Evolutionary conservation across 2,797 vertebrate genomes (phyloP), one percentile per base, ranked within the genome.

Genomic region (Lindbergichthys nudifrons): DNA sequence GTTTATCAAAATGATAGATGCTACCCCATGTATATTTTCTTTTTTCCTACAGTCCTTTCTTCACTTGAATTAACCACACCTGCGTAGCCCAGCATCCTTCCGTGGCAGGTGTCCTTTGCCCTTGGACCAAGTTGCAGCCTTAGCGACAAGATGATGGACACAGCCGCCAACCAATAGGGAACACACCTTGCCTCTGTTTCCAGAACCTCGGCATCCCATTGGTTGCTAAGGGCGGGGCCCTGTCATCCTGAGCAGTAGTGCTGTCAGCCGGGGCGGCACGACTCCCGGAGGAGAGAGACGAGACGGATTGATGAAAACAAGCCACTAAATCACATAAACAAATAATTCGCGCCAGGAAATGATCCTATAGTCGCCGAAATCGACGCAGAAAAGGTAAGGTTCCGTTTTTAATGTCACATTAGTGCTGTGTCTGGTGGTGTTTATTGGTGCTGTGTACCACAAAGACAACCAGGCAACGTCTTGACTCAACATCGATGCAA

Each of bases 211-310:
- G 56, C 8, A 0, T 42, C 18, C 74, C 80, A 94, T 95, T 95
- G 93, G 95, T 96, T 92, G 88, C 92, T 87, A 95, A 23, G 95
- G 95, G 95, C 88, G 95, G 91, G 79, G 84, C 88, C 39, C 53
- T 73, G 68, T 84, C 85, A 90, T 91, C 89, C 80, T 23, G 51
- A 75, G 83, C 85, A 45, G 78, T 64, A 70, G 81, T 13, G 84
- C 93, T 94, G 93, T 87, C 92, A 93, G 91, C 91, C 87, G 79
- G 85, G 84, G 88, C 88, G 79, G 83, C 86, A 88, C 89, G 91
- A 89, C 73, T 88, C 80, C 79, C 74, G 91, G 89, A 90, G 89
- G 90, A 92, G 84, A 90, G 85, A 85, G 79, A 82, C 80, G 85
- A 82, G 88, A 87, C 77, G 75, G 73, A 86, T 81, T 83, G 89